A percentile compares a stretch with the other conserved stretches of the same genome.
phyloP scores from a whole-genome alignment of 1,140 invertebrate species.

The Hycleus cichorii region DNA sequence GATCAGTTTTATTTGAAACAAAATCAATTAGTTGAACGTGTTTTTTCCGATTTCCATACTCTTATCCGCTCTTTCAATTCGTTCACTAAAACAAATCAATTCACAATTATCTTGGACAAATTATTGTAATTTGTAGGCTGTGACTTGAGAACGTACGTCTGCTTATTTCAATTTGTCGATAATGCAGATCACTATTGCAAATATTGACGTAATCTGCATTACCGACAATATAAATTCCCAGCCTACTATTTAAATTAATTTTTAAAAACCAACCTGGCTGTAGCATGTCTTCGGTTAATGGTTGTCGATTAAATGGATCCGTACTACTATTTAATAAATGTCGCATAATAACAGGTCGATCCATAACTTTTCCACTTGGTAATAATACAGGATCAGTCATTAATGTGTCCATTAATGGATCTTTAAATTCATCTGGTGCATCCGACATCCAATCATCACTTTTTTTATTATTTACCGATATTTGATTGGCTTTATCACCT shows the following conservation, averaged over 20 bases:
- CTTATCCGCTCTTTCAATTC: constrained; percentile 35
- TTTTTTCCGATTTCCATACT: constrained; percentile 35
- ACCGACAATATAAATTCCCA: background rate
- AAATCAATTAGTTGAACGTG: constrained; percentile 18
- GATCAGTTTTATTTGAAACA: no score
- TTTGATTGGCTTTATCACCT: constrained; percentile 69
- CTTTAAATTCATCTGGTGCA: constrained; percentile 94
- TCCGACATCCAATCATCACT: constrained; percentile 89
- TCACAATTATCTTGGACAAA: no score
- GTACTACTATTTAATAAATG: constrained; percentile 94
- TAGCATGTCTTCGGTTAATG: constrained; percentile 82
- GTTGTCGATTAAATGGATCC: constrained; percentile 95
- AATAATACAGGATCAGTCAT: constrained; percentile 94
- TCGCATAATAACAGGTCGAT: constrained; percentile 84
- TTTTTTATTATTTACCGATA: constrained; percentile 74
- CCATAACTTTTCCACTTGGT: constrained; percentile 93
- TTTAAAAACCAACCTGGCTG: constrained; percentile 52
- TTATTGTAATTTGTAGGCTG: background rate
- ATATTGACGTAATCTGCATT: no score
- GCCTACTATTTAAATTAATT: no score
- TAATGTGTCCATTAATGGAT: constrained; percentile 95
- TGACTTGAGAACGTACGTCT: no score
- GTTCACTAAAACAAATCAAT: constrained; percentile 25
- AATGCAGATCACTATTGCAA: no score
- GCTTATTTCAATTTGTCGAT: no score